Evolutionary conservation across 1,140 invertebrate genomes (phyloP).

Genomic region (Meloidogyne chitwoodi): DNA sequence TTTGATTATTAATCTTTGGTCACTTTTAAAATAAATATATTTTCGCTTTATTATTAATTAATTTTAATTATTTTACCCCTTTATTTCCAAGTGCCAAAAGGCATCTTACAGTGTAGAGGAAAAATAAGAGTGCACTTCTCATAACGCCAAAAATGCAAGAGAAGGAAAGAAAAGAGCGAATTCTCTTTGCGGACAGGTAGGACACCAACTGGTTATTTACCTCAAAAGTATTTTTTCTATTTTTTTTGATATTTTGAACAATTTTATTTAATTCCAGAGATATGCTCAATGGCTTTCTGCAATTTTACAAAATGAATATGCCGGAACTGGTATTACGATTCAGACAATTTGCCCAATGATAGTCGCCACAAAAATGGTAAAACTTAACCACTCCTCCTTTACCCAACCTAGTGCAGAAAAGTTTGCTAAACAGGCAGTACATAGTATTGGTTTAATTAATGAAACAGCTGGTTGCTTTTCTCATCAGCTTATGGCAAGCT

Average conservation of each 20-base stretch:
- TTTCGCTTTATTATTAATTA: no score
- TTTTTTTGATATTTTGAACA: background rate
- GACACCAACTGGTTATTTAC: no score
- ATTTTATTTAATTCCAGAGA: slow-evolving; percentile 25
- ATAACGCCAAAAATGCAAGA: no score
- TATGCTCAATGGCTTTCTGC: slow-evolving; percentile 33
- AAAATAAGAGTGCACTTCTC: no score
- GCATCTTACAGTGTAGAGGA: no score
- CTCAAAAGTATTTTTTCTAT: slow-evolving; percentile 30
- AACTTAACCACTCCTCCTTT: slow-evolving; percentile 41
- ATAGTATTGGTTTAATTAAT: slow-evolving; percentile 5
- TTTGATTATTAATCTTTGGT: no score
- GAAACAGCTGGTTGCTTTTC: slow-evolving; percentile 13
- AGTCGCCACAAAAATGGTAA: slow-evolving; percentile 43
- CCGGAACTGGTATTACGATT: slow-evolving; percentile 21
- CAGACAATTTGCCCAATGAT: slow-evolving; percentile 43
- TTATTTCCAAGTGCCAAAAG: no score
- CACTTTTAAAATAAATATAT: no score
- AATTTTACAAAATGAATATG: slow-evolving; percentile 32
- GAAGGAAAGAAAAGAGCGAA: no score
- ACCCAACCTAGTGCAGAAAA: slow-evolving; percentile 35
- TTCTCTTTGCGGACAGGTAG: no score
- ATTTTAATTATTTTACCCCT: no score
- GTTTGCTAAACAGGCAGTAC: slow-evolving; percentile 10
- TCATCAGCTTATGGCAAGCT: slow-evolving; percentile 13